These are phyloP conservation scores for Pheosia gnoma DNA, from an alignment of 2,888 invertebrate genomes.

Conservation along the genomic window DNA sequence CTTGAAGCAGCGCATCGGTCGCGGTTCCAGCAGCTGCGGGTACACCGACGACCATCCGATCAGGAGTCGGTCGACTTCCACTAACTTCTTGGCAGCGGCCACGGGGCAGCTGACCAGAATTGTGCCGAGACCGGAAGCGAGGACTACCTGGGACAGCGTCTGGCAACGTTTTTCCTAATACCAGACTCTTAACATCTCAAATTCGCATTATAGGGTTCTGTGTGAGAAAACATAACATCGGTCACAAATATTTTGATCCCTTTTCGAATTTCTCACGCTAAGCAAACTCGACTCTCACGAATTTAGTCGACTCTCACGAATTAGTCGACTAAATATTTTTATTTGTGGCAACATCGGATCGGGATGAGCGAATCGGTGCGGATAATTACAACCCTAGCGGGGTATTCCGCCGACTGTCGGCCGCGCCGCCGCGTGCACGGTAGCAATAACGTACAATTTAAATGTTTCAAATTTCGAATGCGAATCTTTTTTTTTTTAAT, in stretches of 20 bases:
- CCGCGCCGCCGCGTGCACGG: slow-evolving; percentile 70
- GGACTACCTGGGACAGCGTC: too few species aligned
- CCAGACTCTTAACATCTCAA: background rate
- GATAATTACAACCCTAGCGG: slow-evolving; percentile 75
- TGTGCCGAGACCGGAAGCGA: too few species aligned
- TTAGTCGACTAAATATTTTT: slow-evolving; percentile 72
- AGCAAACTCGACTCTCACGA: slow-evolving; percentile 54
- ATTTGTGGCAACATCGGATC: slow-evolving; percentile 72
- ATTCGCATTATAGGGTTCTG: background rate
- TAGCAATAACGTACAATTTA: slow-evolving; percentile 83
- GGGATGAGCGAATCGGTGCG: slow-evolving; percentile 74
- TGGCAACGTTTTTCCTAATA: too few species aligned
- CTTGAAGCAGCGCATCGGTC: too few species aligned
- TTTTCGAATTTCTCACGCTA: slow-evolving; percentile 76
- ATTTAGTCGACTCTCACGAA: slow-evolving; percentile 78
- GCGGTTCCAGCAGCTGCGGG: too few species aligned
- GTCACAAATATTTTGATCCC: slow-evolving; percentile 27
- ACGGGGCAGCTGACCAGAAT: too few species aligned
- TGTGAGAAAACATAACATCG: slow-evolving; percentile 12
- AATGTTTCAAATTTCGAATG: slow-evolving; percentile 81
- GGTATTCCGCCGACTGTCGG: slow-evolving; percentile 68
- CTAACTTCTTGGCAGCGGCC: too few species aligned
- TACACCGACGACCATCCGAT: too few species aligned
- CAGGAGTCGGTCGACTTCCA: too few species aligned
- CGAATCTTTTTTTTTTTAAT: slow-evolving; percentile 33